Percentiles rank a stretch among this genome's conserved stretches.
phyloP scores from a whole-genome alignment of 2,113 vertebrate genomes.

The Sylvia atricapilla region DNA sequence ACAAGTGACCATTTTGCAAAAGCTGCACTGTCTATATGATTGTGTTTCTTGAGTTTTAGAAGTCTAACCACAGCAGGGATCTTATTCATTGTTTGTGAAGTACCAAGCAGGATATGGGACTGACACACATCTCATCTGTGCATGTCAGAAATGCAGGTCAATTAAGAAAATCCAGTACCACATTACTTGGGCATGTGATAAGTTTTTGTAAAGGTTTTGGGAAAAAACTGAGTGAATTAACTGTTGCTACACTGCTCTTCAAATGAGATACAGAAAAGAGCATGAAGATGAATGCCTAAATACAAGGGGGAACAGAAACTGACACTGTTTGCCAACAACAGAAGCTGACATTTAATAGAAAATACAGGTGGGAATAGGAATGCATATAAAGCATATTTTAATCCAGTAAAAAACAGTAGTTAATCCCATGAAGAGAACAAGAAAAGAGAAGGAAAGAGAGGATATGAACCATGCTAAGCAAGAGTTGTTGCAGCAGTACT shows the following conservation, averaged over 20 bases:
- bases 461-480: not conserved
- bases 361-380: not conserved
- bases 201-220: not conserved
- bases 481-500: not conserved
- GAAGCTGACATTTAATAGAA: not conserved
- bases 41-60: not conserved
- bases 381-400: not conserved
- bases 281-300: not conserved
- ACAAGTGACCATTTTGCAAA: not conserved
- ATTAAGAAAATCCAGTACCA: not conserved
- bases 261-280: not conserved
- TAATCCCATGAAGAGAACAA: not conserved
- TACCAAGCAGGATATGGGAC: not conserved
- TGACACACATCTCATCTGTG: not conserved
- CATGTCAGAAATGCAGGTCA: not conserved
- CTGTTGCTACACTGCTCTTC: not conserved
- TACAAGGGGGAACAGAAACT: not conserved
- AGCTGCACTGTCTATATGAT: not conserved
- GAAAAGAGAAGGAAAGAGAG: not conserved
- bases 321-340: not conserved
- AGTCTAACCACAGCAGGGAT: not conserved
- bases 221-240: not conserved
- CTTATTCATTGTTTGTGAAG: not conserved
- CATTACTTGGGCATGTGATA: accelerated
- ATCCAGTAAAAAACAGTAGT: not conserved